Percentiles rank a stretch among this genome's conserved stretches.
These are phyloP conservation scores for Calyptomena viridis DNA, from an alignment of 2,113 vertebrate species.

Conservation along the genomic window DNA sequence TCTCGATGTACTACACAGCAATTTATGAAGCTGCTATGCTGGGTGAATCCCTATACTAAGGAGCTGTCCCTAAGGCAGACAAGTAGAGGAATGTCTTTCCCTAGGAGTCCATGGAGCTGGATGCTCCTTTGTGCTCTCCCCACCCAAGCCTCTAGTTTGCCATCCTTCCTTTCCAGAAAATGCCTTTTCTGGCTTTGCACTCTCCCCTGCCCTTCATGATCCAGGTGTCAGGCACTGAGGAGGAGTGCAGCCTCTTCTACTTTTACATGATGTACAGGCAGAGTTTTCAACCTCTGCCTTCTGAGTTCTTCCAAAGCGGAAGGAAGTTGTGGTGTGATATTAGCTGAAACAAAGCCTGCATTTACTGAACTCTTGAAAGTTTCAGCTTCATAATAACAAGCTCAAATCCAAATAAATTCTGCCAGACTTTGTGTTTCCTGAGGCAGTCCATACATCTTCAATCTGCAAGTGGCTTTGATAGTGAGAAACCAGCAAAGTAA, in stretches of 20 bases:
- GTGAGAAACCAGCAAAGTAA: neutral
- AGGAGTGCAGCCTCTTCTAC: neutral
- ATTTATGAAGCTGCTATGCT: neutral
- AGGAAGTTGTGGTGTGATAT: neutral
- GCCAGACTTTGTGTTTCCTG: neutral
- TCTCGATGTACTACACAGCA: neutral
- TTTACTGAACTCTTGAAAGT: neutral
- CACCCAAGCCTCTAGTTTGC: neutral
- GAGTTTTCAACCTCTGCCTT: neutral
- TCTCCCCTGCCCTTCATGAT: neutral
- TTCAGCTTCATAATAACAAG: neutral
- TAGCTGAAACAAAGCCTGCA: neutral
- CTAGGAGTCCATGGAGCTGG: neutral
- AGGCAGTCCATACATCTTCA: neutral
- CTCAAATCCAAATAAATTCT: neutral
- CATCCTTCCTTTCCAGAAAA: neutral
- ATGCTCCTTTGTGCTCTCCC: neutral
- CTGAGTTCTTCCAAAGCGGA: neutral
- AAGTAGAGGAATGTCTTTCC: neutral
- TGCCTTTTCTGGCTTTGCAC: neutral
- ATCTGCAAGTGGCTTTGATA: neutral
- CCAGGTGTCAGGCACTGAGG: neutral
- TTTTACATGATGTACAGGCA: neutral
- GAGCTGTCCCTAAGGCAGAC: neutral
- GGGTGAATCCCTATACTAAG: neutral